phyloP scores from a whole-genome alignment of 2,797 vertebrate genomes.

The Esox lucius region DNA sequence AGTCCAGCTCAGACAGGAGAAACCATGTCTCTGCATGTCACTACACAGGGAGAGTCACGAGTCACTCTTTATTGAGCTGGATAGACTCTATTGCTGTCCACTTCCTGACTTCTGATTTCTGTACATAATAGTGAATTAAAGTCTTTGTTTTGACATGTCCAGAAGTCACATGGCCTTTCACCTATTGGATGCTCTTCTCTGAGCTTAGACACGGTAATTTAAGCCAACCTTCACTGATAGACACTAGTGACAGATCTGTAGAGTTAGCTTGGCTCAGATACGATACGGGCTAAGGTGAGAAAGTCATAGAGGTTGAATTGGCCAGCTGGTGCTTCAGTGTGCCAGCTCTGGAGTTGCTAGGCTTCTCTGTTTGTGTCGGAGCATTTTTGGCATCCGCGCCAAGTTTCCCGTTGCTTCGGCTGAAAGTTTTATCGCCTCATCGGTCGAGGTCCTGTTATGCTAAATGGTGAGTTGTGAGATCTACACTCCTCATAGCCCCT shows the following conservation, averaged over 20 bases:
- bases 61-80: too few relatives aligned
- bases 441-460: slow-evolving; percentile 25
- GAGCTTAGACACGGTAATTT: slow-evolving; percentile 28
- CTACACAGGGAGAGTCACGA: too few relatives aligned
- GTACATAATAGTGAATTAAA: slow-evolving; percentile 7
- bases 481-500: not conserved
- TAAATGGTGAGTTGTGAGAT: not conserved
- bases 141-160: slow-evolving; percentile 40
- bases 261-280: slow-evolving; percentile 50
- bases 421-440: slow-evolving; percentile 67
- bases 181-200: slow-evolving; percentile 48
- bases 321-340: slow-evolving; percentile 30
- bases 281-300: slow-evolving; percentile 64
- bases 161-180: slow-evolving; percentile 1
- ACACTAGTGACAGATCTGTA: slow-evolving; percentile 47
- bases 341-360: slow-evolving; percentile 62
- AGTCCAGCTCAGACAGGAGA: slow-evolving; percentile 36
- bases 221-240: slow-evolving; percentile 50
- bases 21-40: too few relatives aligned
- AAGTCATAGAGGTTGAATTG: slow-evolving; percentile 46
- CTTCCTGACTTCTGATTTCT: too few relatives aligned
- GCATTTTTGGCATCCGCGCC: slow-evolving; percentile 56
- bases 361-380: slow-evolving; percentile 70
- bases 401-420: slow-evolving; percentile 63
- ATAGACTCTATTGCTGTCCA: too few relatives aligned